Evolutionary conservation across 2,888 invertebrate species (phyloP), one percentile per base, ranked within the genome.

Genomic region (Petrolisthes manimaculis): DNA sequence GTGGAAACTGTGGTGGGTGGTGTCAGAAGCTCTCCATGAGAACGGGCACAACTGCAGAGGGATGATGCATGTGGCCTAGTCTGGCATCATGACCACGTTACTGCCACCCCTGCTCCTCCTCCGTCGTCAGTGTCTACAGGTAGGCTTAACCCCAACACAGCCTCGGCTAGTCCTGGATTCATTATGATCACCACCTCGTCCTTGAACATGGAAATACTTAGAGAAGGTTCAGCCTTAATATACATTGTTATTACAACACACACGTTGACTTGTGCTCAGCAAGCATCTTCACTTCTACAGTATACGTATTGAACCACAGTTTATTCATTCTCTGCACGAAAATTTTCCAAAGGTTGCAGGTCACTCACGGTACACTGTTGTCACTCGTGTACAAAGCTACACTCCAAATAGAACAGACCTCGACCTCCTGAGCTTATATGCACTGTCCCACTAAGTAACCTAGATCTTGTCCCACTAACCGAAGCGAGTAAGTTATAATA

Each of bases 241-340:
- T n/a, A 71, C 71, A 71, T 71, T 14, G 71, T n/a, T 71, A 71
- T 71, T 71, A 71, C 71, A 71, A n/a, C 21, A 71, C 71, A 71
- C 71, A 71, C 18, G 71, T 71, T 12, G 71, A 71, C 71, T 71
- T 71, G 71, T 71, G 21, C 71, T 71, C 71, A 71, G 18, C 71
- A 71, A 1, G 21, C 71, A 71, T 71, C 71, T 18, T 71, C 71
- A 18, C 21, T 6, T n/a, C 6, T 71, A n/a, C 12, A 12, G 21
- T 6, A 71, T 6, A n/a, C 14, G 6, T 71, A 71, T 71, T 71
- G 21, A 21, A 71, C 71, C 71, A 71, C 71, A 71, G 71, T 71
- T 71, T 71, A 71, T 71, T 12, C 71, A 71, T 71, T 71, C 6
- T n/a, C 71, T 71, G 18, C n/a, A 12, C 14, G n/a, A n/a, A 6